Conservation (phyloP, 2,888 invertebrate species). For the Hypsopygia costalis region DNA sequence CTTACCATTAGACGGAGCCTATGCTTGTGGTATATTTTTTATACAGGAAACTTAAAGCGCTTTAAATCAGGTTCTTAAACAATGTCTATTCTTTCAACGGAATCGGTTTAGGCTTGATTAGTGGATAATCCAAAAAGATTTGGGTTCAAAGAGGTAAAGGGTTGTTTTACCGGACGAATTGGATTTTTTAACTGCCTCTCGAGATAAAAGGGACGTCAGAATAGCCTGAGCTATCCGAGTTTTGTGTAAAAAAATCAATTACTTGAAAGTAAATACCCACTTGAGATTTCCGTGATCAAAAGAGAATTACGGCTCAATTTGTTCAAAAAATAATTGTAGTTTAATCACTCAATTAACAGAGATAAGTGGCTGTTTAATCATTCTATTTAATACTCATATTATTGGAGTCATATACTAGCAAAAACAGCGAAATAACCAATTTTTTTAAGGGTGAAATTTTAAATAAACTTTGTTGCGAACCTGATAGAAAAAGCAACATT, state of each 20-base stretch:
- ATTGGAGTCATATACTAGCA: no score
- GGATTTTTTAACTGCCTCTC: slow-evolving; percentile 29
- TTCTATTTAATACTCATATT: no score
- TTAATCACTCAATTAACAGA: no score
- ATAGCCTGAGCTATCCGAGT: background rate
- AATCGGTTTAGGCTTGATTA: slow-evolving; percentile 46
- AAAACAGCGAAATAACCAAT: no score
- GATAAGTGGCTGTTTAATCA: no score
- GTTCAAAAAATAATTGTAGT: background rate
- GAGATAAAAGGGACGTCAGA: slow-evolving; percentile 21
- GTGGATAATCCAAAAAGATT: slow-evolving; percentile 47
- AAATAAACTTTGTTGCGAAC: no score
- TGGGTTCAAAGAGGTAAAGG: slow-evolving; percentile 37
- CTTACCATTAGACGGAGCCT: no score
- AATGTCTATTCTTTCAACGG: slow-evolving; percentile 28
- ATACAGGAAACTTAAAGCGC: background rate
- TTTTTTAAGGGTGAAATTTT: no score
- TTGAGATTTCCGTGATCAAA: background rate
- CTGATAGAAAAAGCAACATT: no score
- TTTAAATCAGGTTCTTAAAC: background rate
- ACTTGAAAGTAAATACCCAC: background rate
- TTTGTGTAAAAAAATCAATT: slow-evolving; percentile 6
- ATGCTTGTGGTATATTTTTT: no score
- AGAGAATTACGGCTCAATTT: background rate
- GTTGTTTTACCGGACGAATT: slow-evolving; percentile 33